These are phyloP conservation scores for Polydesmus complanatus DNA, from an alignment of 2,888 invertebrate species.

Conservation along the genomic window DNA sequence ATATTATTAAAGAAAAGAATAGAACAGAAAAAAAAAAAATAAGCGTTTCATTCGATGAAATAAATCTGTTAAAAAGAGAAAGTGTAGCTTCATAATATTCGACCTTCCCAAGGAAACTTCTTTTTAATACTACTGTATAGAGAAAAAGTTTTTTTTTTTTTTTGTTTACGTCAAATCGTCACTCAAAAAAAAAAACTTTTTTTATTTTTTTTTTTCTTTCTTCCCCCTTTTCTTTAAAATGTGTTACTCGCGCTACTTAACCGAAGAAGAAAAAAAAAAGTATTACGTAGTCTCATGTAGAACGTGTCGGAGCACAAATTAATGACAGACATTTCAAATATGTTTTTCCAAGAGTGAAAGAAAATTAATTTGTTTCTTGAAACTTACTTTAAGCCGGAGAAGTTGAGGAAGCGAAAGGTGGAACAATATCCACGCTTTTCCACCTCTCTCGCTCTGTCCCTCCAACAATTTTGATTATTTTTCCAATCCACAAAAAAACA, in stretches of 20 bases:
- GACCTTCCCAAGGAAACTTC: not conserved
- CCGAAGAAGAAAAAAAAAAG: too few species aligned
- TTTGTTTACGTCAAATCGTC: not conserved
- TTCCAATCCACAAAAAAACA: too few species aligned
- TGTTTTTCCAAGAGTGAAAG: too few species aligned
- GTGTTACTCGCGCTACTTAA: too few species aligned
- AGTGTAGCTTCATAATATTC: not conserved
- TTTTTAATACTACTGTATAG: too few species aligned
- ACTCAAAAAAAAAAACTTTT: not conserved
- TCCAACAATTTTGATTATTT: not conserved
- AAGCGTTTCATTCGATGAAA: not conserved
- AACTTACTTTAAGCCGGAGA: not conserved
- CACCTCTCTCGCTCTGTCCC: not conserved
- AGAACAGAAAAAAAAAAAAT: too few species aligned
- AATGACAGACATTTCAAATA: not conserved
- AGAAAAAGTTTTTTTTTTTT: too few species aligned
- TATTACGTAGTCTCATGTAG: not conserved
- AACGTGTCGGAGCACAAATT: not conserved
- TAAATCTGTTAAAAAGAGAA: not conserved
- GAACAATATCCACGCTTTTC: not conserved
- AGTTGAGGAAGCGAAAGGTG: not conserved
- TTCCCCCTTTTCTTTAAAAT: too few species aligned
- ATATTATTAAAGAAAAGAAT: too few species aligned
- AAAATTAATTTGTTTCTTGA: too few species aligned
- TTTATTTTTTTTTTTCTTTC: too few species aligned